Base-by-base conservation (phyloP, 2,888 invertebrate genomes). In the Oscheius sp. region DNA sequence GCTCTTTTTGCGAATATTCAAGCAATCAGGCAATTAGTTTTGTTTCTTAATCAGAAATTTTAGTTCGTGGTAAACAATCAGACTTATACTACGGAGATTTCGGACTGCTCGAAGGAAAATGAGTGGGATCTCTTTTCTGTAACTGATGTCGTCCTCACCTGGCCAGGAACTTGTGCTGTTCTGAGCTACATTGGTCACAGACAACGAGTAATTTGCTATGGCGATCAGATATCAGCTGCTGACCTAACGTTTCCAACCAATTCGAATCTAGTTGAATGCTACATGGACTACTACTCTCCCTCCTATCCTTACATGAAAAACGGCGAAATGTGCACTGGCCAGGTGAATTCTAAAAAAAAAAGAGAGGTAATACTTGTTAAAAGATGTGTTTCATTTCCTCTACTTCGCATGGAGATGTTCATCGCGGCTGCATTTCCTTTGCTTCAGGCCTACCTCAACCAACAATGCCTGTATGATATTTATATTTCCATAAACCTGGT, bases 311-410 rank as follows among this genome's bases (percentile, higher is more conserved):
- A 78, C 37, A 50, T 74, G 6, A 70, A 67, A 27, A 69, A 71
- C 10, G 71, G 72, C 20, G 58, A 61, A 20, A 50, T 66, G 12
- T 78, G 78, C 48, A 31, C 50, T 8, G 78, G 78, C 29, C 64
- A 69, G 64, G 68, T 68, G 12, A n/a, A 20, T n/a, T 34, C 37
- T 34, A 34, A 34, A 34, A 10, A 34, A 34, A 34, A 34, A 6
- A 34, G 12, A 34, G 37, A 10, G n/a, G 48, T 10, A 48, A 10
- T 48, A 8, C 48, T 23, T 6, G 8, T 29, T 45, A 42, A 17
- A 70, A 77, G 52, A 72, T 70, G 64, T 78, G 78, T 34, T 78
- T 78, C 50, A 78, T 78, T 23, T 75, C 73, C 63, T 73, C 78
- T 3, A 75, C 69, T n/a, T 61, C 74, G 2, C 69, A 68, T 29